Evolutionary conservation across 2,888 invertebrate species (phyloP).

Genomic region (Spodoptera picta): DNA sequence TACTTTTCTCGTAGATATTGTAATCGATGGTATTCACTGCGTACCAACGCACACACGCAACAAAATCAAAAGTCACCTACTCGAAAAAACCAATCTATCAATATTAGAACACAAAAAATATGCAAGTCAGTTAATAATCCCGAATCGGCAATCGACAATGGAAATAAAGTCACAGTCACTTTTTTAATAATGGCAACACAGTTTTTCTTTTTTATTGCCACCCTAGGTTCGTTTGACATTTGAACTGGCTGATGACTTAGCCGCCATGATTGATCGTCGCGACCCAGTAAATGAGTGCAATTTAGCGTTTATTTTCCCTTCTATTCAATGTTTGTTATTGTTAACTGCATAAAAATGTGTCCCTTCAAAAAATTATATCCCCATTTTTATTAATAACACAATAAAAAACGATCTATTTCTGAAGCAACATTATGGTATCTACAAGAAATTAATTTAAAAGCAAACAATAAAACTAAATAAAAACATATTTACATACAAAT

Average conservation of each 20-base stretch:
- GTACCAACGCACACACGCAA: conserved; percentile 72
- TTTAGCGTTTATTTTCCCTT: conserved; percentile 85
- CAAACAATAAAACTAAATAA: conserved; percentile 63
- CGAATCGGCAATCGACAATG: conserved; percentile 88
- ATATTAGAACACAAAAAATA: conserved; percentile 89
- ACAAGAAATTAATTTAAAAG: conserved; percentile 55
- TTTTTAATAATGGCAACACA: conserved; percentile 88
- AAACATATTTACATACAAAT: conserved; percentile 84
- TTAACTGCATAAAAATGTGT: conserved; percentile 70
- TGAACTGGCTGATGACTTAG: conserved; percentile 88
- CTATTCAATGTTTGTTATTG: conserved; percentile 81
- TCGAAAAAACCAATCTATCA: conserved; percentile 88
- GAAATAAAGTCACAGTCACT: conserved; percentile 89
- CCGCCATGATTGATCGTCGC: conserved; percentile 86
- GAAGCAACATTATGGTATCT: conserved; percentile 17
- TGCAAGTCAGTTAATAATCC: conserved; percentile 89
- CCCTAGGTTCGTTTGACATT: conserved; percentile 88
- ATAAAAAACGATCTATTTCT: conserved; percentile 21
- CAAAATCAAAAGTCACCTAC: conserved; percentile 81
- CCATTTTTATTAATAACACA: conserved; percentile 34
- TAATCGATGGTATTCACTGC: conserved; percentile 75
- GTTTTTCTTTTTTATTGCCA: conserved; percentile 86
- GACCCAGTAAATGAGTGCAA: conserved; percentile 88
- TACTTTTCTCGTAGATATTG: conserved; percentile 76
- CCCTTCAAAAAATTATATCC: conserved; percentile 44